A percentile compares a stretch with the other conserved stretches of the same genome.
These are phyloP conservation scores for Anguilla rostrata DNA, from an alignment of 2,113 vertebrate species.

Conservation along the genomic window DNA sequence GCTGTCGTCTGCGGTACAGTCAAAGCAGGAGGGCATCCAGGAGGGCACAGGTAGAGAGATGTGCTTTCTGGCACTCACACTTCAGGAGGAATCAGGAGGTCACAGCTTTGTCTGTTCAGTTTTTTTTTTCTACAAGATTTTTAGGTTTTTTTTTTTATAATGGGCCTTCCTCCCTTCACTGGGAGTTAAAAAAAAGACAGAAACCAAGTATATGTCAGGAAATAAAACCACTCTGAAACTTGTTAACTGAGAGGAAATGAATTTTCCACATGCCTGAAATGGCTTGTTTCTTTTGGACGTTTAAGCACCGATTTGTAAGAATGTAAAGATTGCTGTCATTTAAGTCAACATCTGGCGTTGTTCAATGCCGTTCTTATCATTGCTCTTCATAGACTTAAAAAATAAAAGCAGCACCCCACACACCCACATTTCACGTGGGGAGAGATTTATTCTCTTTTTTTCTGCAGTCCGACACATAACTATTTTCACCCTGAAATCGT, in stretches of 20 bases:
- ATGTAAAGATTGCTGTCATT: background rate
- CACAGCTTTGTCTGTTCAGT: conserved; percentile 28
- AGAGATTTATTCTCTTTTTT: background rate
- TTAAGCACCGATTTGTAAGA: background rate
- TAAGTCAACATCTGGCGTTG: background rate
- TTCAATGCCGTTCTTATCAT: background rate
- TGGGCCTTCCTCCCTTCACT: conserved; percentile 18
- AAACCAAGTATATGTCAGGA: conserved; percentile 1
- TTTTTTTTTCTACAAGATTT: conserved; percentile 46
- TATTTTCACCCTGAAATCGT: background rate
- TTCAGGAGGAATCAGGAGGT: conserved; percentile 65
- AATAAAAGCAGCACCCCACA: background rate
- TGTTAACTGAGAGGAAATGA: background rate
- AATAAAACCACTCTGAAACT: background rate
- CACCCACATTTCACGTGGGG: background rate
- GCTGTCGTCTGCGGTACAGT: conserved; percentile 48
- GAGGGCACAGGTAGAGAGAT: conserved; percentile 6
- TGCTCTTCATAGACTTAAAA: background rate
- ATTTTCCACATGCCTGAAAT: background rate
- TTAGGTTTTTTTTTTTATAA: conserved; percentile 52
- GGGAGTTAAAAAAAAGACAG: background rate
- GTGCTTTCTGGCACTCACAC: conserved; percentile 26
- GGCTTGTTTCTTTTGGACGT: background rate
- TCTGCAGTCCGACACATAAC: background rate
- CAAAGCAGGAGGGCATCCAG: conserved; percentile 43